These are phyloP conservation scores for Halesus radiatus DNA, from an alignment of 1,140 invertebrate species.

Conservation along the genomic window DNA sequence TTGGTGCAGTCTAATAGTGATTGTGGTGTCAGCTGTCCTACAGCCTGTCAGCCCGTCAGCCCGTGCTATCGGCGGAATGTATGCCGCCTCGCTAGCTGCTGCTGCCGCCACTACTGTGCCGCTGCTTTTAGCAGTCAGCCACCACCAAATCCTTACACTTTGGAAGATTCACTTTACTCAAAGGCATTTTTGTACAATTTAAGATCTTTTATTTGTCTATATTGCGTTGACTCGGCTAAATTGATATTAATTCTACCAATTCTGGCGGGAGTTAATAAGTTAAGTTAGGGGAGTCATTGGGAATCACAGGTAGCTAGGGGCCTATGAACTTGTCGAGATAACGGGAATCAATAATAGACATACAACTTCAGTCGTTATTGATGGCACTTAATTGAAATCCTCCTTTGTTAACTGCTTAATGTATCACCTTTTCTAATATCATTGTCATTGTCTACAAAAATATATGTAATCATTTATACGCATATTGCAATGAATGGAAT, in stretches of 20 bases:
- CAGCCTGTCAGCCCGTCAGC: background rate
- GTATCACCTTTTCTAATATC: conserved; percentile 55
- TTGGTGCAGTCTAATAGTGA: conserved; percentile 58
- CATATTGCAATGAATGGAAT: conserved; percentile 46
- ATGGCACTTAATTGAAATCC: conserved; percentile 56
- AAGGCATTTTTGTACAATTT: conserved; percentile 57
- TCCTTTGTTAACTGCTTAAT: conserved; percentile 52
- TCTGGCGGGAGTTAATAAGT: background rate
- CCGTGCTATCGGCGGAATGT: too few relatives aligned
- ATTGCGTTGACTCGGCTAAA: conserved; percentile 38
- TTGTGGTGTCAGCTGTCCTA: conserved; percentile 53
- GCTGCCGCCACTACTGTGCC: too few relatives aligned
- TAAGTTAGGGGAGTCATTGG: background rate
- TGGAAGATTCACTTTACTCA: conserved; percentile 55
- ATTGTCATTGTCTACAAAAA: conserved; percentile 55
- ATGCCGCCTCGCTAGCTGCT: too few relatives aligned
- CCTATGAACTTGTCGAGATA: conserved; percentile 1
- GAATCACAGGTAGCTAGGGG: conserved; percentile 46
- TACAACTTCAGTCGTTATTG: conserved; percentile 53
- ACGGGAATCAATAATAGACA: conserved; percentile 51
- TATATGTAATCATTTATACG: conserved; percentile 54
- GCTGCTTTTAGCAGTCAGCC: background rate
- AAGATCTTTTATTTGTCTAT: conserved; percentile 50
- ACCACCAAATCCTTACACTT: conserved; percentile 46
- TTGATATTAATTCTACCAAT: conserved; percentile 5